Base-by-base conservation (phyloP, 2,797 vertebrate genomes). In the Moxostoma hubbsi region DNA sequence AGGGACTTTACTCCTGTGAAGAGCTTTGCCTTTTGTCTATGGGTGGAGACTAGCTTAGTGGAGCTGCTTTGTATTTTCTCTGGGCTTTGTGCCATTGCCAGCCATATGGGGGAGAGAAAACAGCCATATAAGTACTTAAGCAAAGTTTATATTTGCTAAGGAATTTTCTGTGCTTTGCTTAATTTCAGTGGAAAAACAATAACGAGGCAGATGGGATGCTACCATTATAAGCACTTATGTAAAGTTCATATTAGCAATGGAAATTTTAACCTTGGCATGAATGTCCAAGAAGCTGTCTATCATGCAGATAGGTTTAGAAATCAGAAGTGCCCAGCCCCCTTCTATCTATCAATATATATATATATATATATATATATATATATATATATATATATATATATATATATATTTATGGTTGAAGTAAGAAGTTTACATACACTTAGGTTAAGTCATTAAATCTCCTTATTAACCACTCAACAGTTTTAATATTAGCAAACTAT, bases 171-270 rank as follows among this genome's bases (percentile, higher is more conserved):
- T 85, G 91, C 92, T 93, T 93, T 94, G 90, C 92, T 92, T 92
- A 90, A 88, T 89, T 94, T 92, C 87, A 86, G 90, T 90, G 88
- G 89, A 91, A 93, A 93, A 93, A 93, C 93, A 94, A 94, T 93
- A 92, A 91, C 88, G 85, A 88, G 88, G 73, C 91, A 90, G 92
- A 90, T 90, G 89, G 85, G 76, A 89, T 83, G 85, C 90, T 81
- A 80, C 89, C 91, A 91, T 91, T 91, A 92, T 94, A 94, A 94
- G 92, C 88, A 90, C 92, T 93, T 92, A 93, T 87, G 93, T 91
- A 94, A 94, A 94, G 93, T 94, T 94, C 91, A 94, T 90, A 93
- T 94, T 94, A 92, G 93, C 93, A 94, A 92, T 94, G 90, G 92
- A 93, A 86, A 94, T 94, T 93, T 93, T 91, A 93, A 92, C 91